Conservation (phyloP, 2,888 invertebrate species). For the Empis stercorea region DNA sequence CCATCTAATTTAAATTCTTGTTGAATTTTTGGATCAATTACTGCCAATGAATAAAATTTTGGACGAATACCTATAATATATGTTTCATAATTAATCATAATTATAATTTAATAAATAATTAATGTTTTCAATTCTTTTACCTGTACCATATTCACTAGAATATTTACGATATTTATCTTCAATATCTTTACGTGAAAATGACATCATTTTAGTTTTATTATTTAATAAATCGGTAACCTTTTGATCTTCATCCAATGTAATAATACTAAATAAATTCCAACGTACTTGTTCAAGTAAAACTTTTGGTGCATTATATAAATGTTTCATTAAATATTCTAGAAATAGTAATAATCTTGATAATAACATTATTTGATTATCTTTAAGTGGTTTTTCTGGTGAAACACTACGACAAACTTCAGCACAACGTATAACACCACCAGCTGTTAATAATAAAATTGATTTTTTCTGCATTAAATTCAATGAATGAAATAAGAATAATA, state of each 20-base stretch:
- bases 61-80: slow-evolving; percentile 75
- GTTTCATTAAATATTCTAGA: slow-evolving; percentile 89
- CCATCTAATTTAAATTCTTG: slow-evolving; percentile 89
- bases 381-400: slow-evolving; percentile 28
- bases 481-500: slow-evolving; percentile 89
- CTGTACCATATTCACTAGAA: slow-evolving; percentile 32
- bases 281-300: slow-evolving; percentile 77
- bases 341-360: slow-evolving; percentile 72
- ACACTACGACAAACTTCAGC: slow-evolving; percentile 47
- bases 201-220: slow-evolving; percentile 48
- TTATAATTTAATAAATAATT: too few species aligned
- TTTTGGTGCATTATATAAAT: slow-evolving; percentile 86
- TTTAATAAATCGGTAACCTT: slow-evolving; percentile 37
- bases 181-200: slow-evolving; percentile 55
- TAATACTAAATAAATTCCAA: slow-evolving; percentile 61
- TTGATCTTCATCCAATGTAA: slow-evolving; percentile 45
- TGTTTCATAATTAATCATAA: too few species aligned
- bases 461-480: slow-evolving; percentile 94
- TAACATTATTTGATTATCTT: slow-evolving; percentile 60
- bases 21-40: slow-evolving; percentile 47
- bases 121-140: too few species aligned
- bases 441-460: slow-evolving; percentile 71
- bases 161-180: slow-evolving; percentile 60
- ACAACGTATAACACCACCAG: slow-evolving; percentile 58
- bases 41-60: slow-evolving; percentile 80